A percentile compares a stretch with the other conserved stretches of the same genome.
Evolutionary conservation across 1,140 invertebrate species (phyloP).

Genomic region (Zaprionus vittiger): DNA sequence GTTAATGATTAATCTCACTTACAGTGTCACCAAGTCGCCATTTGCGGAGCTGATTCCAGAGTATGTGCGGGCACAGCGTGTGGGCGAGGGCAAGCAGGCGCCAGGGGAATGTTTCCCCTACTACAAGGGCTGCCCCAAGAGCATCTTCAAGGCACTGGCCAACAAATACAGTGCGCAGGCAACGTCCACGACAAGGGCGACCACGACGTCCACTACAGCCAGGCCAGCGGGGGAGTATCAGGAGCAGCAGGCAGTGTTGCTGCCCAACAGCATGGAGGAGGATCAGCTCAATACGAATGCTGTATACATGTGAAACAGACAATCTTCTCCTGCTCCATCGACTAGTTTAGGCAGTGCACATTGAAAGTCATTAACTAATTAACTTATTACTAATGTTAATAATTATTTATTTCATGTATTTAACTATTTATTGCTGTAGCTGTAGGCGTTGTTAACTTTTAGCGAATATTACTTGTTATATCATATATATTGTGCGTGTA

Average conservation of each 20-base stretch:
- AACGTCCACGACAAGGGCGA: constrained; percentile 23
- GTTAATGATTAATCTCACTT: constrained; percentile 45
- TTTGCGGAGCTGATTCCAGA: constrained; percentile 89
- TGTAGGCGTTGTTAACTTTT: constrained; percentile 70
- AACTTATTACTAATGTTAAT: constrained; percentile 37
- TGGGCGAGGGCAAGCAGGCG: constrained; percentile 86
- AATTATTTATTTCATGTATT: constrained; percentile 62
- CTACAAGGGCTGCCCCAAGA: constrained; percentile 92
- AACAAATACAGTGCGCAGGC: constrained; percentile 87
- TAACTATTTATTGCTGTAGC: constrained; percentile 64
- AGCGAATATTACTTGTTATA: constrained; percentile 22
- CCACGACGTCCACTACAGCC: constrained; percentile 40
- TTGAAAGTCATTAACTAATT: constrained; percentile 81
- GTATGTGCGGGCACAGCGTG: constrained; percentile 91
- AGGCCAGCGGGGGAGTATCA: constrained; percentile 64
- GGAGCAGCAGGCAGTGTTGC: constrained; percentile 66
- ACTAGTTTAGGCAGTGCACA: constrained; percentile 61
- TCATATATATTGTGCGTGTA: constrained; percentile 40
- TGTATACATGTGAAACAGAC: constrained; percentile 59
- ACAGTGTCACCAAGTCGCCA: constrained; percentile 91
- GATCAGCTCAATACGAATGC: constrained; percentile 36
- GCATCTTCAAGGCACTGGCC: constrained; percentile 88
- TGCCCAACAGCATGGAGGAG: constrained; percentile 46
- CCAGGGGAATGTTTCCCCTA: constrained; percentile 94
- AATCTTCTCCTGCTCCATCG: constrained; percentile 47